These are phyloP conservation scores for Ormyrus thymus DNA, from an alignment of 2,888 invertebrate genomes.

Conservation along the genomic window DNA sequence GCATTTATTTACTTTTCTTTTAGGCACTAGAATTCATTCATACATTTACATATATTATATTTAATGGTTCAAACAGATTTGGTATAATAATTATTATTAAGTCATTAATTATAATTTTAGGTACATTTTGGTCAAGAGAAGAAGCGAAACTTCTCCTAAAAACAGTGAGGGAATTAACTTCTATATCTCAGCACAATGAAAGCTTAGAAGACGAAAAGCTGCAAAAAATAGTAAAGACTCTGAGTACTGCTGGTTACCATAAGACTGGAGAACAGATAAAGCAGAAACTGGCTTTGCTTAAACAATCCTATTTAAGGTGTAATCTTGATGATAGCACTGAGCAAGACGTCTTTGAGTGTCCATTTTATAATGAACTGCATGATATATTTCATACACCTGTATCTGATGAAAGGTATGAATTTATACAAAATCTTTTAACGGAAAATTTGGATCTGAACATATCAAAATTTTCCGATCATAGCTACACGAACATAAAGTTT, in stretches of 20 bases:
- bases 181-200: constrained; percentile 54
- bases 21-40: no score
- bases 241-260: constrained; percentile 55
- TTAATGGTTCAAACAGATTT: constrained; percentile 3
- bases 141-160: constrained; percentile 59
- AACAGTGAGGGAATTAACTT: constrained; percentile 58
- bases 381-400: constrained; percentile 57
- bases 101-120: constrained; percentile 28
- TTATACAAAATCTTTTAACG: constrained; percentile 53
- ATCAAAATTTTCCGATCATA: constrained; percentile 57
- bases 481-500: constrained; percentile 53
- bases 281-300: constrained; percentile 57
- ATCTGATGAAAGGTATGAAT: constrained; percentile 54
- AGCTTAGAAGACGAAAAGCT: constrained; percentile 60
- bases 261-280: constrained; percentile 62
- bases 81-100: background rate
- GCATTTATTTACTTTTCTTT: background rate
- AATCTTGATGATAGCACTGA: constrained; percentile 54
- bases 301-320: constrained; percentile 61
- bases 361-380: constrained; percentile 61
- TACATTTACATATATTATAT: background rate
- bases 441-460: constrained; percentile 51
- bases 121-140: constrained; percentile 58
- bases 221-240: constrained; percentile 56
- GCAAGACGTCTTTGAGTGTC: constrained; percentile 58